Conservation (phyloP, 1,140 invertebrate species). For the Plectrocnemia conspersa region DNA sequence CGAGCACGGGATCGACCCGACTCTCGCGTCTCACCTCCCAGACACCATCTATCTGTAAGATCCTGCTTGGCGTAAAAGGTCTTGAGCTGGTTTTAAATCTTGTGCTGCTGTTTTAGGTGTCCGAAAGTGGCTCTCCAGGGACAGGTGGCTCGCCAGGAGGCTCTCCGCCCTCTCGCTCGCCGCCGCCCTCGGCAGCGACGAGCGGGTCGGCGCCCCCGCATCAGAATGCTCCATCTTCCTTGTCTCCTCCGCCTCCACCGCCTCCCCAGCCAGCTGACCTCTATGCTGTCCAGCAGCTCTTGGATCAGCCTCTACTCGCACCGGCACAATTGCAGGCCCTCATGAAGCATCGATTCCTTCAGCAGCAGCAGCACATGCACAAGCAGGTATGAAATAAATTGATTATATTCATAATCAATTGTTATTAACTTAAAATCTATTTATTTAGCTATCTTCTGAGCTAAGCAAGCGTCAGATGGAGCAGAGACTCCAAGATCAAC, state of each 20-base stretch:
- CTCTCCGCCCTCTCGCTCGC: conserved; percentile 19
- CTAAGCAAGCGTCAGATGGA: conserved; percentile 41
- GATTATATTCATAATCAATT: neutral
- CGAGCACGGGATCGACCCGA: conserved; percentile 30
- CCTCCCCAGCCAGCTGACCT: conserved; percentile 41
- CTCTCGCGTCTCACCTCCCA: conserved; percentile 23
- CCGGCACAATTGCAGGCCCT: conserved; percentile 45
- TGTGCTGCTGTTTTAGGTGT: conserved; percentile 12
- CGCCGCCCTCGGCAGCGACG: conserved; percentile 16
- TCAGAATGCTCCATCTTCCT: conserved; percentile 11
- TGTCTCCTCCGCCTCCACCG: conserved; percentile 20
- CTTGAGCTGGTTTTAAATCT: no score
- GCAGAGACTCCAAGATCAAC: conserved; percentile 46
- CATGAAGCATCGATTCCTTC: conserved; percentile 50
- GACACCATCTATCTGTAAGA: conserved; percentile 30
- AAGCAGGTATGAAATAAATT: conserved; percentile 42
- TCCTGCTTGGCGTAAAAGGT: neutral
- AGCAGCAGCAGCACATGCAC: conserved; percentile 51
- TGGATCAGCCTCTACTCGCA: conserved; percentile 41
- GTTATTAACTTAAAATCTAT: neutral
- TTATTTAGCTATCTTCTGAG: conserved; percentile 30
- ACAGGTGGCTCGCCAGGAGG: conserved; percentile 15
- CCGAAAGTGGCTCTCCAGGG: conserved; percentile 19
- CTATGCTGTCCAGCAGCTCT: conserved; percentile 47
- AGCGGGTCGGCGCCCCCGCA: conserved; percentile 10